phyloP scores from a whole-genome alignment of 2,113 vertebrate species.

The Saccopteryx bilineata region DNA sequence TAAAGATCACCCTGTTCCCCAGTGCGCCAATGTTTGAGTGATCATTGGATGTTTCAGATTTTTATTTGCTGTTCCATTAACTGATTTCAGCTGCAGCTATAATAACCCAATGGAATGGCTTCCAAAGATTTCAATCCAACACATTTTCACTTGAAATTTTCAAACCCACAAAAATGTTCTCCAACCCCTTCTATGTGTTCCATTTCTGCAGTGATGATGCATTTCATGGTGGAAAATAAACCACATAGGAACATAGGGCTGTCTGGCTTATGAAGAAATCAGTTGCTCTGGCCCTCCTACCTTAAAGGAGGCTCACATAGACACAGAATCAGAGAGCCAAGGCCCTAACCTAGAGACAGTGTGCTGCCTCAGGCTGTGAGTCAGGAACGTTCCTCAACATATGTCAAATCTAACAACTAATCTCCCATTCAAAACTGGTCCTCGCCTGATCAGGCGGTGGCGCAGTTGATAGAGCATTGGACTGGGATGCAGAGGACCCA shows the following conservation, averaged over 20 bases:
- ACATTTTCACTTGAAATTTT: slow-evolving; percentile 66
- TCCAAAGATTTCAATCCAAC: slow-evolving; percentile 66
- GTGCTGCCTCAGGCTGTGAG: background rate
- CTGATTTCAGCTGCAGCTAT: slow-evolving; percentile 51
- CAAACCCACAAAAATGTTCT: slow-evolving; percentile 64
- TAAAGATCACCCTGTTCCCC: background rate
- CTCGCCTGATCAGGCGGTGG: background rate
- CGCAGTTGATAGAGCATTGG: too few relatives aligned
- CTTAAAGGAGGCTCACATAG: slow-evolving; percentile 16
- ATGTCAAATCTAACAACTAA: background rate
- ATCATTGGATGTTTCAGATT: background rate
- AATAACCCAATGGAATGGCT: background rate
- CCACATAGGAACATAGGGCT: background rate
- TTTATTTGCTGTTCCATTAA: slow-evolving; percentile 46
- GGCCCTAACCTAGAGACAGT: background rate
- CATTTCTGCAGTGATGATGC: slow-evolving; percentile 28
- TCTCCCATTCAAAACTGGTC: background rate
- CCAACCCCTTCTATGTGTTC: slow-evolving; percentile 1
- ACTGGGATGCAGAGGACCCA: too few relatives aligned
- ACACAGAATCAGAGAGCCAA: background rate
- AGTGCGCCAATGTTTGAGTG: background rate
- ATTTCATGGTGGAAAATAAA: slow-evolving; percentile 46
- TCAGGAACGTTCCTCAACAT: background rate
- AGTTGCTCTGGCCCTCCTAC: background rate
- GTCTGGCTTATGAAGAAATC: slow-evolving; percentile 10